Conservation (phyloP, 2,888 invertebrate species). For the Stenichneumon culpator region DNA sequence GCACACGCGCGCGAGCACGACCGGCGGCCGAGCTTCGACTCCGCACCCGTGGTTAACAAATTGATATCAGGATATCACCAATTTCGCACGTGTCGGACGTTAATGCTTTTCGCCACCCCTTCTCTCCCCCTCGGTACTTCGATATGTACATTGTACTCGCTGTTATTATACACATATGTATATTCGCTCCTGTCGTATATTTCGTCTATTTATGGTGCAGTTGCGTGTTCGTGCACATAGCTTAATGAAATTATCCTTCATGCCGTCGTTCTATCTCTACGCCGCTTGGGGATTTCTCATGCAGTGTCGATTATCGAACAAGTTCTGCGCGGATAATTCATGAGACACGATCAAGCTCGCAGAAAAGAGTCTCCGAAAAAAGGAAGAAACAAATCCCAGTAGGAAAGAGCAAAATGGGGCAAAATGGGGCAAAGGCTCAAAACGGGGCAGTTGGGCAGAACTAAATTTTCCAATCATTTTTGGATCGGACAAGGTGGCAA, state of each 20-base stretch:
- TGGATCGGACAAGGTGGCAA: too few species aligned
- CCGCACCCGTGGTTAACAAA: slow-evolving; percentile 64
- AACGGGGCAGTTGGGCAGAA: too few species aligned
- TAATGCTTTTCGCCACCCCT: slow-evolving; percentile 31
- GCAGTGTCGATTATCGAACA: neutral
- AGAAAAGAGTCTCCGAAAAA: neutral
- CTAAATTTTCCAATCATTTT: too few species aligned
- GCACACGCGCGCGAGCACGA: slow-evolving; percentile 1
- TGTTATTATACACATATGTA: slow-evolving; percentile 15
- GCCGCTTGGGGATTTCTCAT: neutral
- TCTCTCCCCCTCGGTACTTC: slow-evolving; percentile 17
- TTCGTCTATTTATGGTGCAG: neutral
- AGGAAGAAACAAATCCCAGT: too few species aligned
- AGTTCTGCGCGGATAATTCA: neutral
- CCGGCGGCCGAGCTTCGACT: slow-evolving; percentile 33
- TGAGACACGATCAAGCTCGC: neutral
- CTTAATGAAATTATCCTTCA: neutral
- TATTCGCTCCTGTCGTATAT: neutral
- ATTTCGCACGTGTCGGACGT: slow-evolving; percentile 63
- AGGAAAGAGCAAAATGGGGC: too few species aligned
- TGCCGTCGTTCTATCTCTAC: neutral
- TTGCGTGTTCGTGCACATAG: neutral
- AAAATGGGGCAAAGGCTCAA: too few species aligned
- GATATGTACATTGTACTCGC: slow-evolving; percentile 48
- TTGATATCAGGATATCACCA: slow-evolving; percentile 68